Evolutionary conservation across 2,797 vertebrate genomes (phyloP).

Genomic region (Cheirogaleus major): DNA sequence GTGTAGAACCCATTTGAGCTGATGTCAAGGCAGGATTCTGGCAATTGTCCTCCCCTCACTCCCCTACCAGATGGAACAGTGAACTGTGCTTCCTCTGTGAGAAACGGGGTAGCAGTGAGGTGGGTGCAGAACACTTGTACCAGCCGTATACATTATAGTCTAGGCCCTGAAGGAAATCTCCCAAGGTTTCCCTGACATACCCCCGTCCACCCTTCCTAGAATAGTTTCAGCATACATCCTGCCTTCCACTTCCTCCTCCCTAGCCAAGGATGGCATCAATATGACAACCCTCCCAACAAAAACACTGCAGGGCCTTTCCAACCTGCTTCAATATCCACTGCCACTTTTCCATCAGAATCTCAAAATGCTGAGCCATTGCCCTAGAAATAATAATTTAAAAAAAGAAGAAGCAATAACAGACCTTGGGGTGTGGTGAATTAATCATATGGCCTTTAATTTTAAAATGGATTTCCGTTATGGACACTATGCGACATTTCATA

Average conservation of each 20-base stretch:
- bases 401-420: background rate
- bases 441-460: background rate
- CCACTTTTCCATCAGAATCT: background rate
- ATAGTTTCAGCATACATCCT: too few relatives aligned
- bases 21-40: background rate
- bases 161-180: background rate
- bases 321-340: background rate
- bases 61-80: background rate
- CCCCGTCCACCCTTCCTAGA: background rate
- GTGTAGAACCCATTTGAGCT: background rate
- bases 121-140: background rate
- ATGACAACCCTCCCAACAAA: rapidly evolving
- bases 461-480: background rate
- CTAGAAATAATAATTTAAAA: background rate
- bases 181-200: background rate
- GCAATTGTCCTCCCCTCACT: background rate
- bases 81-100: background rate
- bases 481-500: background rate
- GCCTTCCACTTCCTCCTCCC: background rate
- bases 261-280: background rate
- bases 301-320: rapidly evolving
- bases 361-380: background rate
- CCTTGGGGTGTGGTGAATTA: background rate
- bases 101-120: background rate
- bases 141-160: background rate